Conservation (phyloP, 1,140 invertebrate genomes). For the Tachypleus tridentatus region DNA sequence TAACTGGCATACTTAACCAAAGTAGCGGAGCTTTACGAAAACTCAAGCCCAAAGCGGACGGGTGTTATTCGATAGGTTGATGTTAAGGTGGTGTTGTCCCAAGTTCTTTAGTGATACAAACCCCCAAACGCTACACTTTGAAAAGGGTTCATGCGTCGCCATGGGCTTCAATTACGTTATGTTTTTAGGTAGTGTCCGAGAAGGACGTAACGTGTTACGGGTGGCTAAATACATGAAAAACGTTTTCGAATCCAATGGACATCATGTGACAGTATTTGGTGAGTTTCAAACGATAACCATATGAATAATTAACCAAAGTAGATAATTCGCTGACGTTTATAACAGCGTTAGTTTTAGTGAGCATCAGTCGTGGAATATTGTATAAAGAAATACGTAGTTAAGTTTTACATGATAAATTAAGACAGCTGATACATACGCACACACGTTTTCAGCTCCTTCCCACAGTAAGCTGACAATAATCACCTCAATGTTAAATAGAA, state of each 20-base stretch:
- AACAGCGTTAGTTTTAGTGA: neutral
- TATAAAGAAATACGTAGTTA: neutral
- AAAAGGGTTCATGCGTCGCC: too few relatives aligned
- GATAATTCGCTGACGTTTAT: too few relatives aligned
- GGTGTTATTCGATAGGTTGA: too few relatives aligned
- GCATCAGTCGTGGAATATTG: neutral
- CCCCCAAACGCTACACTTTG: too few relatives aligned
- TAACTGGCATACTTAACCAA: too few relatives aligned
- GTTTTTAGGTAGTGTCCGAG: slow-evolving; percentile 25
- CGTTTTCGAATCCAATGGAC: slow-evolving; percentile 22
- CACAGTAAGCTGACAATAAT: neutral
- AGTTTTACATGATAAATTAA: neutral
- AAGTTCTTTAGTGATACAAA: too few relatives aligned
- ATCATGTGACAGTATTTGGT: slow-evolving; percentile 24
- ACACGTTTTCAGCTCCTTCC: neutral
- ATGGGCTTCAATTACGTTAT: neutral
- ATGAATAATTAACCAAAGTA: too few relatives aligned
- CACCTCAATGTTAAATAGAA: too few relatives aligned
- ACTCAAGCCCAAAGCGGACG: too few relatives aligned
- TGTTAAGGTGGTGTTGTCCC: too few relatives aligned
- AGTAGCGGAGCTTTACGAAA: too few relatives aligned
- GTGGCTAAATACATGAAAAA: slow-evolving; percentile 27
- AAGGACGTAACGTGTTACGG: slow-evolving; percentile 21
- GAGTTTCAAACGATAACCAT: neutral
- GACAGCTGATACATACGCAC: neutral